Evolutionary conservation across 1,140 invertebrate species (phyloP).

Genomic region (Reticulitermes speratus): DNA sequence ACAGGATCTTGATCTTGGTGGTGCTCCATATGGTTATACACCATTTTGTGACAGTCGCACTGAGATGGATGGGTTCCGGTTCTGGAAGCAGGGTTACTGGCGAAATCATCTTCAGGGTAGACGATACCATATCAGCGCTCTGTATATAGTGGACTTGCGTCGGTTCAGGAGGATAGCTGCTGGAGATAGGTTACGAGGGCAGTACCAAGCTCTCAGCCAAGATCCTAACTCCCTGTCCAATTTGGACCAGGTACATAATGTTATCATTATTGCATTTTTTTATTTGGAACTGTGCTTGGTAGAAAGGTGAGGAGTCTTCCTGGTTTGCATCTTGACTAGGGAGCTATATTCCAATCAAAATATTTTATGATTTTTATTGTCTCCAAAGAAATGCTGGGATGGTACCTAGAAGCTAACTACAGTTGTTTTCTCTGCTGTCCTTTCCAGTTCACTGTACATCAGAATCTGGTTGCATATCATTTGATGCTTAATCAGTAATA

Average conservation of each 20-base stretch:
- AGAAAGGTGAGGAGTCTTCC: too few relatives aligned
- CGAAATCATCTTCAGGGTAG: slow-evolving; percentile 93
- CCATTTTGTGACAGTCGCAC: slow-evolving; percentile 97
- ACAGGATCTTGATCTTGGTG: slow-evolving; percentile 89
- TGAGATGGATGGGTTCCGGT: slow-evolving; percentile 99
- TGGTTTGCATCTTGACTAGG: too few relatives aligned
- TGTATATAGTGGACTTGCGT: slow-evolving; percentile 97
- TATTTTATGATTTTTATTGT: too few relatives aligned
- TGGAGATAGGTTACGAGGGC: slow-evolving; percentile 92
- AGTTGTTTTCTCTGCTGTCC: too few relatives aligned
- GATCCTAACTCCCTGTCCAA: slow-evolving; percentile 97
- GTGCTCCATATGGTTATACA: slow-evolving; percentile 98
- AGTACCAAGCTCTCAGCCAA: slow-evolving; percentile 95
- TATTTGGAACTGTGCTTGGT: too few relatives aligned
- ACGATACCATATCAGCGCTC: slow-evolving; percentile 96
- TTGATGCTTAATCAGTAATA: too few relatives aligned
- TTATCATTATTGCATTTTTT: slow-evolving; percentile 5
- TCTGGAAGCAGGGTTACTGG: slow-evolving; percentile 99
- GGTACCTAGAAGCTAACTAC: too few relatives aligned
- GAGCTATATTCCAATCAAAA: too few relatives aligned
- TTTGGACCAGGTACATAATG: slow-evolving; percentile 70
- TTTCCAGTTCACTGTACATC: too few relatives aligned
- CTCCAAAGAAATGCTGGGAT: too few relatives aligned
- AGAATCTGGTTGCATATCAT: too few relatives aligned
- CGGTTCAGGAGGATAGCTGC: slow-evolving; percentile 96